A percentile compares a stretch with the other conserved stretches of the same genome.
phyloP scores from a whole-genome alignment of 2,888 invertebrate genomes.

The Phalera bucephala region DNA sequence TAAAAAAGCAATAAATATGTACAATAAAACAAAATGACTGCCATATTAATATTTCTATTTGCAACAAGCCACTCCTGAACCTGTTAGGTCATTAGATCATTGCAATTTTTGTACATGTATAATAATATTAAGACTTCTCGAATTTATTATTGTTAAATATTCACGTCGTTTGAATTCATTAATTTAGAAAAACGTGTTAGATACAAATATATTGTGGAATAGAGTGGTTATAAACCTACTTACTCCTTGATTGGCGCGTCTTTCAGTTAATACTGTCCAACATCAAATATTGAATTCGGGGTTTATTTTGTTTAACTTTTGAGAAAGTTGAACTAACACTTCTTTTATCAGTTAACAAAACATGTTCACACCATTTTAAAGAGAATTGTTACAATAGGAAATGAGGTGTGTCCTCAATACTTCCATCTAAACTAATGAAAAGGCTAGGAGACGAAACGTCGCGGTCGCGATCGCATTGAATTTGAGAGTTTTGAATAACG shows the following conservation, averaged over 20 bases:
- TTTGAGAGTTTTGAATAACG: constrained; percentile 48
- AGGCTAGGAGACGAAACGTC: constrained; percentile 73
- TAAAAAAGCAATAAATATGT: constrained; percentile 19
- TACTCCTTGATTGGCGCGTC: constrained; percentile 31
- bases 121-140: too few species aligned
- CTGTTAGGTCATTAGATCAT: constrained; percentile 21
- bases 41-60: background rate
- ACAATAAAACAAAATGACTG: background rate
- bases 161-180: background rate
- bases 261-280: constrained; percentile 31
- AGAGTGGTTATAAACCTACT: constrained; percentile 14
- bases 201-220: background rate
- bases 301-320: constrained; percentile 58
- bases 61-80: constrained; percentile 13
- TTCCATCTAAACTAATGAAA: constrained; percentile 70
- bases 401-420: constrained; percentile 77
- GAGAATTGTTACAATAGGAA: constrained; percentile 66
- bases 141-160: constrained; percentile 9
- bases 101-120: constrained; percentile 5
- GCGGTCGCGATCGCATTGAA: constrained; percentile 72
- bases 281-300: constrained; percentile 34
- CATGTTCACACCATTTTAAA: constrained; percentile 75
- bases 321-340: constrained; percentile 79
- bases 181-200: background rate
- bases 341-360: constrained; percentile 69